A percentile compares a stretch with the other conserved stretches of the same genome.
phyloP scores from a whole-genome alignment of 1,140 invertebrate species.

The Hyposmocoma kahamanoa region DNA sequence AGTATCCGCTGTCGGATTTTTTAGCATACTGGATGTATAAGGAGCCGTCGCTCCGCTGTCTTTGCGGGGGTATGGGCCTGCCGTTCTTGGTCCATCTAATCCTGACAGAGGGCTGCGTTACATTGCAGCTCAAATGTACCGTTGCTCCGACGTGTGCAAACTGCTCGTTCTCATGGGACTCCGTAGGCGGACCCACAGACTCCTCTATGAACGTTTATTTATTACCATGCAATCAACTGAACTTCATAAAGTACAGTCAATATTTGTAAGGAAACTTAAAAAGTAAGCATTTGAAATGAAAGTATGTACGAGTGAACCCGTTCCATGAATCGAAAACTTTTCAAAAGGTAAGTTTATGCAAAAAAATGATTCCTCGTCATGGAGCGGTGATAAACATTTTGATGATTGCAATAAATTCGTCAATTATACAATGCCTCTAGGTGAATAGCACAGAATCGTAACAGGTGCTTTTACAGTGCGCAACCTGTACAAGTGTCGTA shows the following conservation, averaged over 20 bases:
- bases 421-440: conserved; percentile 1
- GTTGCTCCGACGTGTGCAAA: conserved; percentile 72
- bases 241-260: conserved; percentile 21
- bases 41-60: conserved; percentile 38
- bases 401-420: neutral
- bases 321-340: neutral
- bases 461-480: conserved; percentile 28
- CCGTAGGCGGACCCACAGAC: conserved; percentile 28
- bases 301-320: neutral
- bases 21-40: conserved; percentile 71
- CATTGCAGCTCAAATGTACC: conserved; percentile 76
- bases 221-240: conserved; percentile 42
- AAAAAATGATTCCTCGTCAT: neutral
- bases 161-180: conserved; percentile 57
- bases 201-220: conserved; percentile 47
- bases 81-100: conserved; percentile 75
- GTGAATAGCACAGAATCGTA: conserved; percentile 14
- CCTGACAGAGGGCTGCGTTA: conserved; percentile 42
- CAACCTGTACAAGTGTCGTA: conserved; percentile 30
- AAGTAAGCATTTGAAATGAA: conserved; percentile 1
- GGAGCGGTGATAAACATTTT: neutral
- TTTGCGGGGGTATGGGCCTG: conserved; percentile 60
- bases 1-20: conserved; percentile 79
- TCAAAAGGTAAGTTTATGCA: neutral
- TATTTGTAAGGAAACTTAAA: neutral